These are phyloP conservation scores for Nomada fucata DNA, from an alignment of 2,888 invertebrate species.

Conservation along the genomic window DNA sequence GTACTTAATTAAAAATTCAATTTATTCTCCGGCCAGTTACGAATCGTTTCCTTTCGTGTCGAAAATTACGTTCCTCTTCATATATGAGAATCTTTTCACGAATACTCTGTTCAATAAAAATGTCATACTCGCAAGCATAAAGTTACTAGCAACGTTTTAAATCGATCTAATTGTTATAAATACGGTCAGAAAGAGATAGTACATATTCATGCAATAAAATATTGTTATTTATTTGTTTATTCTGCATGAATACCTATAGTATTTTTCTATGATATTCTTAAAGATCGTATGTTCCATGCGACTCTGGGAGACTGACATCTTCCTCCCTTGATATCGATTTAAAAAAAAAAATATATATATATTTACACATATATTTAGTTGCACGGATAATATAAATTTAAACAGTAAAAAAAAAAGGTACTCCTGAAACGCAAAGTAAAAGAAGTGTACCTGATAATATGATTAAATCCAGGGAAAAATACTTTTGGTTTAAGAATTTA, in stretches of 20 bases:
- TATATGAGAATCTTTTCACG: neutral
- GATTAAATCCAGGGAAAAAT: constrained; percentile 10
- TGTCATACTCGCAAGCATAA: constrained; percentile 5
- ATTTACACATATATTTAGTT: neutral
- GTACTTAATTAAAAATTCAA: constrained; percentile 3
- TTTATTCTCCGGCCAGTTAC: neutral
- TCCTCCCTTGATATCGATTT: neutral
- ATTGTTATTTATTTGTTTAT: neutral
- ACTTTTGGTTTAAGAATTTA: constrained; percentile 11
- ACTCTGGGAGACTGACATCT: too few species aligned
- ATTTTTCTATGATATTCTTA: neutral
- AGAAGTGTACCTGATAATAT: constrained; percentile 43
- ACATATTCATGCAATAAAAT: constrained; percentile 7
- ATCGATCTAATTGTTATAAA: constrained; percentile 1
- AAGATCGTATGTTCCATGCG: neutral
- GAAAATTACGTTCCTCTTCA: constrained; percentile 1
- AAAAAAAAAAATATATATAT: neutral
- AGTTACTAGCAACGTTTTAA: neutral
- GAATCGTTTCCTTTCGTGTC: neutral
- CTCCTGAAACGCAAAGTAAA: constrained; percentile 12
- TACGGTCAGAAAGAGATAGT: neutral
- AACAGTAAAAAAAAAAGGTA: constrained; percentile 22
- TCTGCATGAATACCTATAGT: neutral
- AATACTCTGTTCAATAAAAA: neutral
- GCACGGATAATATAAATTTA: constrained; percentile 5